These are phyloP conservation scores for Lithophane semibrunnea DNA, from an alignment of 2,888 invertebrate species.

Conservation along the genomic window DNA sequence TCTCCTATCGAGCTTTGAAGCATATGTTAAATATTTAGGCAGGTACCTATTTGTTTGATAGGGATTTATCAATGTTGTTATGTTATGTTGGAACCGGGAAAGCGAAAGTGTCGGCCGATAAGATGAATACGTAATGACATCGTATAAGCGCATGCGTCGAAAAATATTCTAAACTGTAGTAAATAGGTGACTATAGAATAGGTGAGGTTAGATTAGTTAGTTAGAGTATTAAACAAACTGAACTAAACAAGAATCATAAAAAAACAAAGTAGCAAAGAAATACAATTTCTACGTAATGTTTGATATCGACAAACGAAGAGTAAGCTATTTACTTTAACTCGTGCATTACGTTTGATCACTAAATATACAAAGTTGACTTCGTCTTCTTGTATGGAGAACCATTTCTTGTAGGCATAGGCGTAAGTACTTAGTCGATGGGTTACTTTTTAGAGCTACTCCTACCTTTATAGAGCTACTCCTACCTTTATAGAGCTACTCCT, in stretches of 20 bases:
- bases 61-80: constrained; percentile 37
- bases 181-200: neutral
- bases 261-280: constrained; percentile 7
- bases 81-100: constrained; percentile 34
- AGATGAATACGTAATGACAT: constrained; percentile 10
- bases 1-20: constrained; percentile 35
- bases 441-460: neutral
- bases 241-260: constrained; percentile 10
- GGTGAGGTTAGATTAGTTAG: neutral
- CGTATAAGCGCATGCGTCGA: constrained; percentile 1
- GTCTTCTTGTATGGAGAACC: neutral
- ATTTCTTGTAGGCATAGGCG: neutral
- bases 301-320: constrained; percentile 6
- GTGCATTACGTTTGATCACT: neutral
- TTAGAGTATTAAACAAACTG: neutral
- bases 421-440: neutral
- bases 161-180: constrained; percentile 8
- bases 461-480: too few relatives aligned
- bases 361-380: constrained; percentile 23
- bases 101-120: constrained; percentile 36
- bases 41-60: constrained; percentile 32
- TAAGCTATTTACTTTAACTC: constrained; percentile 16
- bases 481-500: too few relatives aligned
- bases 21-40: constrained; percentile 41
- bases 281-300: neutral